Evolutionary conservation across 2,113 vertebrate species (phyloP), one percentile per base, ranked within the genome.

Genomic region (Takifugu bimaculatus): DNA sequence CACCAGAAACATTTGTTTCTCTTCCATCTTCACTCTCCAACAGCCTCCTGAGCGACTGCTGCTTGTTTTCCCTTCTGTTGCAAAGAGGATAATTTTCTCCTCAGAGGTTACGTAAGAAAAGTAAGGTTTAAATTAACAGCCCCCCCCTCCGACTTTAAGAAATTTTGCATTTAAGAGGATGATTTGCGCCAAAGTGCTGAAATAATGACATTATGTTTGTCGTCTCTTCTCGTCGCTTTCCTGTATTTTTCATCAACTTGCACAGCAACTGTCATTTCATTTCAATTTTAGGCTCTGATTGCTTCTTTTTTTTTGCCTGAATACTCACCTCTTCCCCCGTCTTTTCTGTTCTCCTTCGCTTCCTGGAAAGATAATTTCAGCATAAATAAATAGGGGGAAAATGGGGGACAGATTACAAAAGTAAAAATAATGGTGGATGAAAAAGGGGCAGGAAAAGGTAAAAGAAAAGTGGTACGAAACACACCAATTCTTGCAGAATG

Each of bases 211-310:
- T 73, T 76, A 70, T 71, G 82, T 88, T 88, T 86, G 81, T 65
- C 73, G 75, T 77, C 67, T 60, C 43, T 74, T 77, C 61, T 78
- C 26, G 12, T 66, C 65, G 57, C 53, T 60, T 77, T 79, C 80
- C 66, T 62, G 80, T 75, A 82, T 78, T 68, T 85, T 72, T 54
- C 78, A 80, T 80, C 75, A 75, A 77, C 77, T 77, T 82, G 87
- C 82, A 73, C 60, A 85, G 75, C 81, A 68, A 75, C 75, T 81
- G 79, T 89, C 87, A 89, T 87, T 87, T 88, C 74, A 77, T 53
- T 78, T 84, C 87, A 91, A 91, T 90, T 89, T 88, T 78, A 85
- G 77, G 59, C 75, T 84, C 65, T 88, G 84, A 91, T 90, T 89
- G 84, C 83, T 77, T 80, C 81, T 76, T 76, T 82, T 20, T 20